A percentile compares a stretch with the other conserved stretches of the same genome.
Conservation (phyloP, 2,113 vertebrate genomes). For the Eira barbara region DNA sequence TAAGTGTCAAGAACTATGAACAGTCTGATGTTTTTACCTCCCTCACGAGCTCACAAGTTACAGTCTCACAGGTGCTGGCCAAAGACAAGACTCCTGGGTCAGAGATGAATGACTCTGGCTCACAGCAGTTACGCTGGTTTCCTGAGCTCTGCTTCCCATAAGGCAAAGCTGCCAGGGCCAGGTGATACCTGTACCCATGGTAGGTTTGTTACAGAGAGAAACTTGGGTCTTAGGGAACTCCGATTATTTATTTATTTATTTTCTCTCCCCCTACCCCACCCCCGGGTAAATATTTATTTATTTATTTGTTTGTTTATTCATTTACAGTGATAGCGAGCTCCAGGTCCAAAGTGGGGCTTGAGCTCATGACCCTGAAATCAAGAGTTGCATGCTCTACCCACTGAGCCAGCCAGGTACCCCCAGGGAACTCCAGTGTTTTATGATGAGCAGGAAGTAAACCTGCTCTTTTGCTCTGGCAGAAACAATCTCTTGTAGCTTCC, state of each 20-base stretch:
- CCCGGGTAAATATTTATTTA: background rate
- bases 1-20: background rate
- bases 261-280: background rate
- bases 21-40: background rate
- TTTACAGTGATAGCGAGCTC: background rate
- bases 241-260: background rate
- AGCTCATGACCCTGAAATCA: background rate
- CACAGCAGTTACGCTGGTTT: background rate
- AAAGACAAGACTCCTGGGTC: background rate
- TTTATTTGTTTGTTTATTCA: background rate
- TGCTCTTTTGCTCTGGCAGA: background rate
- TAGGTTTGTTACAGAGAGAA: background rate
- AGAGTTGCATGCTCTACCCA: background rate
- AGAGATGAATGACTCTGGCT: background rate
- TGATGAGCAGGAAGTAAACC: background rate
- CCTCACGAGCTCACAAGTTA: background rate
- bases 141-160: background rate
- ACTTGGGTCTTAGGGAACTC: background rate
- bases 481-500: background rate
- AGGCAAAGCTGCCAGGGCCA: background rate
- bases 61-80: background rate
- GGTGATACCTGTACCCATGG: background rate
- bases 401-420: background rate
- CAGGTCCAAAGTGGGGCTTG: background rate
- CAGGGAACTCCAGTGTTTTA: background rate